Evolutionary conservation across 2,113 vertebrate genomes (phyloP).

Genomic region (Tupaia chinensis): DNA sequence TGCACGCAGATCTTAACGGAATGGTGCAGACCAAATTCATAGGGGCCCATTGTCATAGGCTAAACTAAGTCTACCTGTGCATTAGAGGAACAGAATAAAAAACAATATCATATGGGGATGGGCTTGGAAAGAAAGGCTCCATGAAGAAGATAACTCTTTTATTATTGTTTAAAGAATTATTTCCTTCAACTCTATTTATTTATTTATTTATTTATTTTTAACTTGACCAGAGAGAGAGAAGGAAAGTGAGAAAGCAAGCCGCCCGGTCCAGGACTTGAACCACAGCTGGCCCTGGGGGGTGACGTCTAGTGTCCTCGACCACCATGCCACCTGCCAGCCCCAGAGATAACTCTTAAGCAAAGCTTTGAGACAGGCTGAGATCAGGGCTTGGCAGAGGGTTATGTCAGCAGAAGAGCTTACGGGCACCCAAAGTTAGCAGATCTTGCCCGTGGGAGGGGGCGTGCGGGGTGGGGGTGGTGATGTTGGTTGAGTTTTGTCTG

Average conservation of each 20-base stretch:
- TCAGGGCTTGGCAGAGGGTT: neutral
- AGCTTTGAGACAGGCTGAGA: neutral
- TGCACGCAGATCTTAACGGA: neutral
- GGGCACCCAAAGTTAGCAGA: neutral
- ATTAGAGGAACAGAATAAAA: neutral
- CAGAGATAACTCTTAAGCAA: neutral
- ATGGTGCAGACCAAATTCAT: neutral
- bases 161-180: no score
- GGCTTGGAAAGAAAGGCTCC: constrained; percentile 4
- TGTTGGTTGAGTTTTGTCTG: neutral
- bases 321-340: no score
- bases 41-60: neutral
- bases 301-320: no score
- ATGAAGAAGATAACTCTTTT: neutral
- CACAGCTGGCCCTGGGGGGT: no score
- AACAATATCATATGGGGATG: neutral
- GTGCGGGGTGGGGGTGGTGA: no score
- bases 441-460: no score
- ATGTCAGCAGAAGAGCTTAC: neutral
- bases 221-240: no score
- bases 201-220: no score
- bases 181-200: no score
- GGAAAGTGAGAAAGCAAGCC: no score
- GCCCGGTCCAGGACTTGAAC: no score
- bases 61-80: neutral